Evolutionary conservation across 2,888 invertebrate genomes (phyloP).

Genomic region (Tanypteryx hageni): DNA sequence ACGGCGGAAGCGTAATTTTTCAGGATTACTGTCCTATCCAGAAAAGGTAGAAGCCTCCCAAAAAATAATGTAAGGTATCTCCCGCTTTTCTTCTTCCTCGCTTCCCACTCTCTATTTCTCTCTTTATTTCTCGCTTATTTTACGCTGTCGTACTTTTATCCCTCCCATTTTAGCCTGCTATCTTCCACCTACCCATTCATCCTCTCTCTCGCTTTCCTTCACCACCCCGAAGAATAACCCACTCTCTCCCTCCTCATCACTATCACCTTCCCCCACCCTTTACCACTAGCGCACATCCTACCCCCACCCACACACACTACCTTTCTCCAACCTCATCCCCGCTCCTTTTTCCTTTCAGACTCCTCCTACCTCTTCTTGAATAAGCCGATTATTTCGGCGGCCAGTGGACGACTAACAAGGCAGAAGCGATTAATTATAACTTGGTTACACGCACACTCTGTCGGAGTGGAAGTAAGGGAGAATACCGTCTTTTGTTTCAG

Average conservation of each 20-base stretch:
- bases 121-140: neutral
- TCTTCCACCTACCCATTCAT: neutral
- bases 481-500: neutral
- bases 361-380: neutral
- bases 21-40: conserved; percentile 12
- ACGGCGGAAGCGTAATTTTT: neutral
- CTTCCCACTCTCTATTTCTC: neutral
- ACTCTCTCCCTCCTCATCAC: neutral
- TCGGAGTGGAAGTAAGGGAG: neutral
- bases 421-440: conserved; percentile 32
- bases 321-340: neutral
- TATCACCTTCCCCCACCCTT: neutral
- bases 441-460: conserved; percentile 32
- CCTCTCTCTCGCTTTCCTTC: neutral
- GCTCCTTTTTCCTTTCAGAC: neutral
- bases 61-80: neutral
- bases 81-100: neutral
- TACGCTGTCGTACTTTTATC: no score
- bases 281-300: neutral
- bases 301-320: neutral
- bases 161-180: neutral
- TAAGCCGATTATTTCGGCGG: conserved; percentile 17
- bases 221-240: neutral
- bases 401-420: conserved; percentile 19
- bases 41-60: neutral